Conservation (phyloP, 2,797 vertebrate genomes). For the Chelmon rostratus region DNA sequence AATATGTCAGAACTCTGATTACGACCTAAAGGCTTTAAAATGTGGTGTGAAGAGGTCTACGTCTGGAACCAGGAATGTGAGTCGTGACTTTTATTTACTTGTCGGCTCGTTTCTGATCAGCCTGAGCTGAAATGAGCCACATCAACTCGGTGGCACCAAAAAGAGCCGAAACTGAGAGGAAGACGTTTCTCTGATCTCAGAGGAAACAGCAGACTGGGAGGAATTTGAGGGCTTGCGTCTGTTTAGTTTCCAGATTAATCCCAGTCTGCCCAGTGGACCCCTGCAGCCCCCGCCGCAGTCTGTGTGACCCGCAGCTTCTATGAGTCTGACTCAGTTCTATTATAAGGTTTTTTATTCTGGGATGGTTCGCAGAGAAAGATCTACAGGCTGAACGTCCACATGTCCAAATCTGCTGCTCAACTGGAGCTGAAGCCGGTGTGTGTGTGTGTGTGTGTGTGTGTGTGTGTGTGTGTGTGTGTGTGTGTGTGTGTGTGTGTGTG, state of each 20-base stretch:
- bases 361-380: not conserved
- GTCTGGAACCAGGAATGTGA: not conserved
- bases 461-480: conserved; percentile 16
- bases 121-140: no score
- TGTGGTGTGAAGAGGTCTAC: not conserved
- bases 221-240: conserved; percentile 32
- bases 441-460: not conserved
- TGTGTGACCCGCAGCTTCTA: no score
- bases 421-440: not conserved
- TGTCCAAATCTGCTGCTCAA: no score
- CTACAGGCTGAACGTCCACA: no score
- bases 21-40: not conserved
- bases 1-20: not conserved
- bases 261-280: conserved; percentile 29
- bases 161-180: no score
- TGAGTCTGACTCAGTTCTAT: no score
- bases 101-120: no score
- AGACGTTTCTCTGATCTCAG: no score
- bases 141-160: no score
- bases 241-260: conserved; percentile 50
- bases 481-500: conserved; percentile 27
- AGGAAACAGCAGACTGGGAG: conserved; percentile 33
- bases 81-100: no score
- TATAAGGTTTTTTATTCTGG: not conserved
- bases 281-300: not conserved